Percentiles rank a stretch among this genome's conserved stretches.
Evolutionary conservation across 1,140 invertebrate species (phyloP).

Genomic region (Drosophila oshimai): DNA sequence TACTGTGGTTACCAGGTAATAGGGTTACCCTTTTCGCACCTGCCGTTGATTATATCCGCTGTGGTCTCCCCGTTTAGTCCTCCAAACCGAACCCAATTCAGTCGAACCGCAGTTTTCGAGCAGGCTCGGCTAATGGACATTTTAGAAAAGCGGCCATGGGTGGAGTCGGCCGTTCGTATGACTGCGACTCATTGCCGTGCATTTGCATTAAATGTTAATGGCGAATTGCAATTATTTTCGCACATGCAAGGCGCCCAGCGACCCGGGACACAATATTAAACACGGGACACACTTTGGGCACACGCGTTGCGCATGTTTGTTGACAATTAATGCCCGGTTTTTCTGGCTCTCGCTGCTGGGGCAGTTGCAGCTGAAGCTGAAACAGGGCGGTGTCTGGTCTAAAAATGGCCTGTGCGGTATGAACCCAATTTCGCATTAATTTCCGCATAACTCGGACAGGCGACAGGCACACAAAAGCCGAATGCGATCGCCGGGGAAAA

Average conservation of each 20-base stretch:
- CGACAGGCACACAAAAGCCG: not conserved
- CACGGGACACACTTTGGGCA: slow-evolving; percentile 4
- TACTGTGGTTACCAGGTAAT: slow-evolving; percentile 1
- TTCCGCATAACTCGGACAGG: slow-evolving; percentile 54
- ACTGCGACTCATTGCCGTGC: slow-evolving; percentile 2
- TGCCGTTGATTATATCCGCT: not conserved
- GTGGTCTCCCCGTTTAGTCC: not conserved
- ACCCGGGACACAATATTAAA: slow-evolving; percentile 5
- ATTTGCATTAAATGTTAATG: slow-evolving; percentile 50
- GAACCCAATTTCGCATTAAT: slow-evolving; percentile 58
- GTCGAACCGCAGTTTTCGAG: slow-evolving; percentile 1
- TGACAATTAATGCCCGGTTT: slow-evolving; percentile 68
- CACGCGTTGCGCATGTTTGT: slow-evolving; percentile 64
- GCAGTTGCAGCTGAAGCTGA: slow-evolving; percentile 12
- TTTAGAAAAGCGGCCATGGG: slow-evolving; percentile 5
- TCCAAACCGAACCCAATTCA: not conserved
- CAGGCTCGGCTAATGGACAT: slow-evolving; percentile 31
- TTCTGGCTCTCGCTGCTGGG: slow-evolving; percentile 1
- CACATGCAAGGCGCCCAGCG: slow-evolving; percentile 46
- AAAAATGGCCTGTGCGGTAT: slow-evolving; percentile 32
- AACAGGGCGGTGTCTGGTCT: slow-evolving; percentile 36
- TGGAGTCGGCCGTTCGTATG: not conserved
- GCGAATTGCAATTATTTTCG: slow-evolving; percentile 65
- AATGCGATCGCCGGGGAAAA: not conserved
- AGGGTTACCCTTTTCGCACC: slow-evolving; percentile 4